phyloP scores from a whole-genome alignment of 2,797 vertebrate species.

The Sciurus vulgaris region DNA sequence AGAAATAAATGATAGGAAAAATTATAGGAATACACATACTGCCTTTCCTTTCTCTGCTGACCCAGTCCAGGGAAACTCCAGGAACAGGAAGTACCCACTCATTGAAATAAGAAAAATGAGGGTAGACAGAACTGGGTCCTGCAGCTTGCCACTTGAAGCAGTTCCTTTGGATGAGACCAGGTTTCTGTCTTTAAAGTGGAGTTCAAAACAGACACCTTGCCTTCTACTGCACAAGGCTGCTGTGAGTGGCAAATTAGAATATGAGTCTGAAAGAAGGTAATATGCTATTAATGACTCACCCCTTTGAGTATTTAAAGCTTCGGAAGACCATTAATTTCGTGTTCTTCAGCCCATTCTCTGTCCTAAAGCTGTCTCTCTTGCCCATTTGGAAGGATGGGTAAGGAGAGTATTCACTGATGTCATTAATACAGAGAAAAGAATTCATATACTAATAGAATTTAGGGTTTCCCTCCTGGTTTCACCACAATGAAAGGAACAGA shows the following conservation, averaged over 20 bases:
- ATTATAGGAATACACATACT: neutral
- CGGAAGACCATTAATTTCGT: neutral
- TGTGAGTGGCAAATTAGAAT: neutral
- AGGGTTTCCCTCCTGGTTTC: neutral
- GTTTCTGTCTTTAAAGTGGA: neutral
- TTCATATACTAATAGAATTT: neutral
- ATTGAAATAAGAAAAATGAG: neutral
- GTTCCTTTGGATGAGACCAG: neutral
- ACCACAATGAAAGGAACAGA: neutral
- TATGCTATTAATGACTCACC: neutral
- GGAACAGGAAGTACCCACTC: neutral
- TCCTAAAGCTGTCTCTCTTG: neutral
- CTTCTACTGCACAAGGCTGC: neutral
- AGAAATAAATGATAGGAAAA: neutral
- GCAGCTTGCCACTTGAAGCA: neutral
- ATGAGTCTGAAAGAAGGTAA: neutral
- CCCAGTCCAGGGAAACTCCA: neutral
- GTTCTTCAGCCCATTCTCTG: neutral
- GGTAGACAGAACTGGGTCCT: neutral
- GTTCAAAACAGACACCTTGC: neutral
- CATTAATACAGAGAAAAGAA: neutral
- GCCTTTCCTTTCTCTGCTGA: neutral
- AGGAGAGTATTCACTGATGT: neutral
- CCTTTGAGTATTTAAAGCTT: conserved; percentile 40
- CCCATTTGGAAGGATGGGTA: neutral